Conservation (phyloP, 2,888 invertebrate genomes). For the Poecilus cupreus region DNA sequence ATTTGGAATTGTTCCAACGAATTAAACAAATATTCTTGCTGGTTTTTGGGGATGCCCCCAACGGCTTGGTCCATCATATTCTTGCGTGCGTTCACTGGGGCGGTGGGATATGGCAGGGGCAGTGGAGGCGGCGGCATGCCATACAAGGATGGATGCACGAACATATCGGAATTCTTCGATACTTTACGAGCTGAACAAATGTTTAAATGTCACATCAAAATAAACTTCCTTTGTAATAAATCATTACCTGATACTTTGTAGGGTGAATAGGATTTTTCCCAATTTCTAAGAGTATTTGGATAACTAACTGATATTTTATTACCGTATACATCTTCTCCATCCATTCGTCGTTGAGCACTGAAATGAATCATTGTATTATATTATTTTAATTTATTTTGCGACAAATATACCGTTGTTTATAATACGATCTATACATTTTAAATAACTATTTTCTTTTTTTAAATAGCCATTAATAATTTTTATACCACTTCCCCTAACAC, state of each 20-base stretch:
- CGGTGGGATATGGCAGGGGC: conserved; percentile 7
- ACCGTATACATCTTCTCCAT: conserved; percentile 88
- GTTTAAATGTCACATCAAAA: background rate
- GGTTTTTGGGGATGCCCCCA: background rate
- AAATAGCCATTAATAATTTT: background rate
- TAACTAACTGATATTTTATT: conserved; percentile 79
- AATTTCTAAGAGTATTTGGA: conserved; percentile 63
- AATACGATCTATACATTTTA: conserved; percentile 53
- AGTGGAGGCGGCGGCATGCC: conserved; percentile 35
- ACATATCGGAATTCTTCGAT: conserved; percentile 40
- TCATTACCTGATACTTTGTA: conserved; percentile 63
- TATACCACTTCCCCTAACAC: background rate
- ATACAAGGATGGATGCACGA: conserved; percentile 31
- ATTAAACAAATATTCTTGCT: conserved; percentile 34
- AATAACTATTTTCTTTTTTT: background rate
- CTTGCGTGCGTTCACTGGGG: background rate
- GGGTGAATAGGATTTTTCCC: conserved; percentile 60
- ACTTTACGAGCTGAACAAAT: conserved; percentile 30
- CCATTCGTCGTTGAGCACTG: conserved; percentile 89
- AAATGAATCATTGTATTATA: background rate
- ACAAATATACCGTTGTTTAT: conserved; percentile 45
- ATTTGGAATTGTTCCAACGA: conserved; percentile 29
- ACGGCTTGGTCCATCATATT: conserved; percentile 24
- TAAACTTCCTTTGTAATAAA: background rate
- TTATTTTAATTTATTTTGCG: background rate